Evolutionary conservation across 2,797 vertebrate genomes (phyloP), one percentile per base, ranked within the genome.

Genomic region (Pempheris klunzingeri): DNA sequence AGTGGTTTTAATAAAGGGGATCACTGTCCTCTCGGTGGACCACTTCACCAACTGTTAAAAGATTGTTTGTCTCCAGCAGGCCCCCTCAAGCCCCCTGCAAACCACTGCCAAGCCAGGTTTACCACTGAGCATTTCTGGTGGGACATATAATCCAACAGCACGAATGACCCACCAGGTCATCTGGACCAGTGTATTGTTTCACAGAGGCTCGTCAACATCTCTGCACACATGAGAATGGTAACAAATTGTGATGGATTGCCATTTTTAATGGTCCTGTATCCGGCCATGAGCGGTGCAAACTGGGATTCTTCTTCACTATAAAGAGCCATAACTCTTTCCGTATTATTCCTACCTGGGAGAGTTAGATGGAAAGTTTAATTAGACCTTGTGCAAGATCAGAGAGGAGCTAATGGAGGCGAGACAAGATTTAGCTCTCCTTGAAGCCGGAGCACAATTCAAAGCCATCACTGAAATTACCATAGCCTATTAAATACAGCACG

Each of bases 1-100:
- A 93, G 92, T 94, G 92, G 87, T 93, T 93, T 92, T 84, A 92
- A 93, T 93, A 93, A 94, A 93, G 74, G 84, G 90, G 88, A 93
- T 93, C 88, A 63, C 82, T 87, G 82, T 90, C 82, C 87, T 93
- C 93, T 93, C 91, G 38, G 79, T 30, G 90, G 88, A 91, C 86
- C 92, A 93, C 92, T 94, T 93, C 90, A 92, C 84, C 88, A 87
- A 89, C 90, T 91, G 92, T 88, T 91, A 85, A 91, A 87, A 80
- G 91, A 90, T 88, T 90, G 92, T 93, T 93, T 90, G 91, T 91
- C 90, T 88, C 74, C 90, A 90, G 78, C 83, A 59, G 65, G 71
- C 73, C 85, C 65, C 84, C 83, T 78, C 78, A 69, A 81, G 54
- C 66, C 71, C 82, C 77, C 84, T 22, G 68, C 54, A 41, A 71